A percentile compares a stretch with the other conserved stretches of the same genome.
Conservation (phyloP, 2,113 vertebrate genomes). For the Asarcornis scutulata region DNA sequence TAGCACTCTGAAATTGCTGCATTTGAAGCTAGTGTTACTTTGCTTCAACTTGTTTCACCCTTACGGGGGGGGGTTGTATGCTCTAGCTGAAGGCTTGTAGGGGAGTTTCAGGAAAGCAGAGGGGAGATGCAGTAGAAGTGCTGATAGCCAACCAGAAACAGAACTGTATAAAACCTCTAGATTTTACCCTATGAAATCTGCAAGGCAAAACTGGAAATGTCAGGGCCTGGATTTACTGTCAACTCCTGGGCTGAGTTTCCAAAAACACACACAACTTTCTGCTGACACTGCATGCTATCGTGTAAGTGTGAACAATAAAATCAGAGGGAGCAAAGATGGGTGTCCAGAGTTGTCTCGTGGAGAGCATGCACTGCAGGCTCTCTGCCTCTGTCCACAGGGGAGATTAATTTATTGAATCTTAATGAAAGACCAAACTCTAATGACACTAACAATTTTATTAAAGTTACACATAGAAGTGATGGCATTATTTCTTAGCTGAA, state of each 20-base stretch:
- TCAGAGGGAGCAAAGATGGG: not conserved
- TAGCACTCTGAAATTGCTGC: not conserved
- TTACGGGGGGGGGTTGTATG: not conserved
- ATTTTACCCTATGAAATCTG: not conserved
- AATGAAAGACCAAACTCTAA: not conserved
- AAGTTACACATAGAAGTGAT: not conserved
- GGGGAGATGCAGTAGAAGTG: not conserved
- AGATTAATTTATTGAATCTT: not conserved
- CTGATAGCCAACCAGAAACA: not conserved
- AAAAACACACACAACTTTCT: not conserved
- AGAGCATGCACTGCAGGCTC: not conserved
- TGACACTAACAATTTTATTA: not conserved
- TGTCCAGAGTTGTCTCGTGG: not conserved
- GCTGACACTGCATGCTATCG: not conserved
- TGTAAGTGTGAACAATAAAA: not conserved
- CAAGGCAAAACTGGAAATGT: not conserved
- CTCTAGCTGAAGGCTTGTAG: not conserved
- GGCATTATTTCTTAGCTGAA: not conserved
- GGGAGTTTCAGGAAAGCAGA: fast-evolving
- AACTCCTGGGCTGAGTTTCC: not conserved
- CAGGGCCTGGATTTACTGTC: not conserved
- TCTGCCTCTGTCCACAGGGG: not conserved
- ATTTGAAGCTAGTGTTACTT: not conserved
- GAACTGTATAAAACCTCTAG: not conserved
- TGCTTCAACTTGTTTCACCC: not conserved